These are phyloP conservation scores for Ostrea denselamellosa DNA, from an alignment of 1,140 invertebrate species.

Conservation along the genomic window DNA sequence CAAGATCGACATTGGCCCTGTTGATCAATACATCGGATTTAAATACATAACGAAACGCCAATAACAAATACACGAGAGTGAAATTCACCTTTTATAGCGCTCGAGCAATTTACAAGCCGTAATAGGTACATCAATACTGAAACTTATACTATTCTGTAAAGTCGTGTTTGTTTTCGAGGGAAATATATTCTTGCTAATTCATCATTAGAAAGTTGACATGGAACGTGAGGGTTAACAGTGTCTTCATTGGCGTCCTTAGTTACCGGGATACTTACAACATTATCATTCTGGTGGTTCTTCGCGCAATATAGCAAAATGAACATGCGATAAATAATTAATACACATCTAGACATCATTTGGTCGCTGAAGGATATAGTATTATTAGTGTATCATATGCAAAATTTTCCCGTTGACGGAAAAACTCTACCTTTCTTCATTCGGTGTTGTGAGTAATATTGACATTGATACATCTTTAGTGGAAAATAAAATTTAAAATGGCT, in stretches of 20 bases:
- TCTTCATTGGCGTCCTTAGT: slow-evolving; percentile 12
- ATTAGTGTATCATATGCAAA: not conserved
- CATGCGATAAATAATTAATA: slow-evolving; percentile 18
- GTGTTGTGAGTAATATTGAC: not conserved
- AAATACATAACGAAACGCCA: slow-evolving; percentile 20
- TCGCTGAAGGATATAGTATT: not conserved
- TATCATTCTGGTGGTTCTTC: not conserved
- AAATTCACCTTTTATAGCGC: slow-evolving; percentile 1
- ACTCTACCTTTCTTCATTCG: not conserved
- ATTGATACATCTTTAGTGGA: not conserved
- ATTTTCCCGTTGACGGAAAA: not conserved
- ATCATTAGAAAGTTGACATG: not conserved
- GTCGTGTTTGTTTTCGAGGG: not conserved
- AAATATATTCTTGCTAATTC: not conserved
- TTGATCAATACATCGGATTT: slow-evolving; percentile 36
- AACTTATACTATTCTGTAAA: not conserved
- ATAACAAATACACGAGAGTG: slow-evolving; percentile 21
- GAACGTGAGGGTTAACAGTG: not conserved
- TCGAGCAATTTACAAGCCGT: slow-evolving; percentile 15
- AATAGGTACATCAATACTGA: slow-evolving; percentile 28
- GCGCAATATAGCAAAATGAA: slow-evolving; percentile 26
- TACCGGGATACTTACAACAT: slow-evolving; percentile 20
- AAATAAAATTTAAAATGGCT: not conserved
- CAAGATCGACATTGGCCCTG: slow-evolving; percentile 19
- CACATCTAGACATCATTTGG: not conserved